Base-by-base conservation (phyloP, 2,888 invertebrate genomes). In the Eucera pruinosa region DNA sequence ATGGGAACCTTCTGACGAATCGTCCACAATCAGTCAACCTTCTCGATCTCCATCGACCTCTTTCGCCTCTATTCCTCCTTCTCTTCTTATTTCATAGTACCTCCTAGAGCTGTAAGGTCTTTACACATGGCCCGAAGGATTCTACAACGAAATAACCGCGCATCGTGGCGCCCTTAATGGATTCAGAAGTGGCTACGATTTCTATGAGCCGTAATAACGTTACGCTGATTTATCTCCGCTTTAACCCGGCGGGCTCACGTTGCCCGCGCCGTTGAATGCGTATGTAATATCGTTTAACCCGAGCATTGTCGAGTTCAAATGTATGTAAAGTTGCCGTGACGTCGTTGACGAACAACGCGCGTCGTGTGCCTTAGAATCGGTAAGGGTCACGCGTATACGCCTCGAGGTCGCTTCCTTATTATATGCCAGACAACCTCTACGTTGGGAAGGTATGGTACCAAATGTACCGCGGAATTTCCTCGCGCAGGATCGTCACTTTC, bases 251-350 rank as follows among this genome's bases (percentile, higher is more conserved):
- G 83, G 80, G 76, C 70, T 64, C 72, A 67, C 82, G 70, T 83
- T 60, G 67, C 74, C 64, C 78, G 76, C 78, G 74, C 55, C 77
- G 76, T 60, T 80, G 74, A 82, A 81, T 85, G 82, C 84, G 85
- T 84, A 85, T 70, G 86, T 88, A 88, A 89, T 89, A 89, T 89
- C 89, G 89, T 89, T 89, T 89, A 89, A 89, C 89, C 89, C 84
- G 85, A 64, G 87, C 84, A 89, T 89, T 89, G 89, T 89, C 80
- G 84, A 80, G 89, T 89, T 89, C 89, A 89, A 89, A 82, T 87
- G 85, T 89, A 89, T 89, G 89, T 88, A 89, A 89, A 89, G 89
- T 84, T 81, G 80, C 82, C 89, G 88, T 89, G 89, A 89, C 88
- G 86, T 83, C 84, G 88, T 86, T 81, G 87, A 86, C 81, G 81